Conservation (phyloP, 2,113 vertebrate genomes). For the Myotis brandtii region DNA sequence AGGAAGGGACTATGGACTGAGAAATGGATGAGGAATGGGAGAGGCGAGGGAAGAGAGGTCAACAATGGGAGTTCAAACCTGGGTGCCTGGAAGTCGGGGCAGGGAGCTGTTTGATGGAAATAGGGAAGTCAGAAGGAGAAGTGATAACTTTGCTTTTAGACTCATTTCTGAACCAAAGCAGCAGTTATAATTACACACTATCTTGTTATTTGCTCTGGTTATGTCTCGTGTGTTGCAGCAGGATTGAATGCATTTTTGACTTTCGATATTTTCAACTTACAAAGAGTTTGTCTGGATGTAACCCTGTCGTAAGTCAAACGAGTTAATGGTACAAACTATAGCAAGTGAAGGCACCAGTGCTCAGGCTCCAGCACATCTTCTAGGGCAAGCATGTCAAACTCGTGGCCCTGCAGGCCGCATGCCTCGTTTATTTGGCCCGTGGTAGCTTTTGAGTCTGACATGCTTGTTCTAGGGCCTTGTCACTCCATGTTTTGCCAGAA, state of each 20-base stretch:
- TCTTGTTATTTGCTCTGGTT: not conserved
- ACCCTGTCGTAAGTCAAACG: not conserved
- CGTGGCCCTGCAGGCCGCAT: too few species aligned
- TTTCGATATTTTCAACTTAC: not conserved
- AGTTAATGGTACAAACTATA: not conserved
- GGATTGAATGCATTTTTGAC: not conserved
- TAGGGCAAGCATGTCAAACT: too few species aligned
- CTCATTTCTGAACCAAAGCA: not conserved
- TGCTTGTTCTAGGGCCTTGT: not conserved
- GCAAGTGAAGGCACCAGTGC: not conserved
- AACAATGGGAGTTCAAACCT: not conserved
- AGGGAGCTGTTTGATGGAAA: not conserved
- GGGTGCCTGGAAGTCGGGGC: not conserved
- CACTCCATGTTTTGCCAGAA: not conserved
- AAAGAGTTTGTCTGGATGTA: not conserved
- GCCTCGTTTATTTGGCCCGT: too few species aligned
- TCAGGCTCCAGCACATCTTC: not conserved
- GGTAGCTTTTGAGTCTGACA: too few species aligned
- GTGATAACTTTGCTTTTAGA: not conserved
- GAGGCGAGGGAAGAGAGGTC: not conserved
- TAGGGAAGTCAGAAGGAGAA: slow-evolving; percentile 28
- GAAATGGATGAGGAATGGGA: not conserved
- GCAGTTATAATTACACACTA: not conserved
- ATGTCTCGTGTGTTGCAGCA: not conserved
- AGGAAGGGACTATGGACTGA: not conserved